These are phyloP conservation scores for Orthosia cruda DNA, from an alignment of 2,888 invertebrate genomes.

Conservation along the genomic window DNA sequence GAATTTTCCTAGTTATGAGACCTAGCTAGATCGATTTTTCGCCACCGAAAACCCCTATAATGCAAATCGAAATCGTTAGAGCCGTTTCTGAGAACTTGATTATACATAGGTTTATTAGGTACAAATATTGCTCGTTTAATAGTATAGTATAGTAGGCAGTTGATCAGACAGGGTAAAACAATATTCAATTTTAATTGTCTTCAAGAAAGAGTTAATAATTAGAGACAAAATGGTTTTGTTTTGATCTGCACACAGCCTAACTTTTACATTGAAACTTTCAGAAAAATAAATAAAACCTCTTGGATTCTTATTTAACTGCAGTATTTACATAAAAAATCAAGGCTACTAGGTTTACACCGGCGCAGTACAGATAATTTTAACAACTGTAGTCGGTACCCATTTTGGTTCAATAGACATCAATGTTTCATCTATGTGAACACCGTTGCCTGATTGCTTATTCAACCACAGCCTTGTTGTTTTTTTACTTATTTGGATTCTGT, in stretches of 20 bases:
- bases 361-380: background rate
- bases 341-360: background rate
- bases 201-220: too few relatives aligned
- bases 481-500: background rate
- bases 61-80: too few relatives aligned
- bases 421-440: constrained; percentile 21
- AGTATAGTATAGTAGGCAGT: too few relatives aligned
- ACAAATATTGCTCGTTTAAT: too few relatives aligned
- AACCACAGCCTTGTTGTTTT: constrained; percentile 10
- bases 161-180: background rate
- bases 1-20: too few relatives aligned
- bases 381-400: background rate
- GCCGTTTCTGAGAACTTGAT: too few relatives aligned
- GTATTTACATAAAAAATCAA: background rate
- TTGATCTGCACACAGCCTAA: background rate
- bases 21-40: too few relatives aligned
- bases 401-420: constrained; percentile 20
- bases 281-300: too few relatives aligned
- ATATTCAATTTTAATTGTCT: too few relatives aligned
- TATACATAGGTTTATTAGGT: too few relatives aligned
- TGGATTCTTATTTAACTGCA: background rate
- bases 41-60: too few relatives aligned
- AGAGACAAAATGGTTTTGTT: background rate
- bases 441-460: constrained; percentile 20
- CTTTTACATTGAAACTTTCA: background rate